These are phyloP conservation scores for Nezara viridula DNA, from an alignment of 2,888 invertebrate species.

Conservation along the genomic window DNA sequence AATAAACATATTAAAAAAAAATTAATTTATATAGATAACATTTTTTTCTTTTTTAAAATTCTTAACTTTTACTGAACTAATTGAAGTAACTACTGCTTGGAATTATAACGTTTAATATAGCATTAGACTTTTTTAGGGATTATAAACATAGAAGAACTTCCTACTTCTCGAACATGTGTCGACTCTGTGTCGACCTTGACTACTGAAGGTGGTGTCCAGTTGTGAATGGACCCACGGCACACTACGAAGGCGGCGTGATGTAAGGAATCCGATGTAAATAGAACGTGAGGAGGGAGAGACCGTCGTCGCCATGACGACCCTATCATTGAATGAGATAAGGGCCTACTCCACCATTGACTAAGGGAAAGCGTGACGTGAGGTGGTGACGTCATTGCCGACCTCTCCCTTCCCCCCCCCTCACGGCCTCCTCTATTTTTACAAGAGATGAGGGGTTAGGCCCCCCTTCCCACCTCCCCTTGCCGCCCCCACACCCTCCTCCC, in stretches of 20 bases:
- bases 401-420: background rate
- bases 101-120: no score
- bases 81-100: no score
- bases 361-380: constrained; percentile 51
- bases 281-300: constrained; percentile 49
- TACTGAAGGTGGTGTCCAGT: background rate
- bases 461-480: background rate
- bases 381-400: constrained; percentile 48
- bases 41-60: no score
- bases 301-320: constrained; percentile 52
- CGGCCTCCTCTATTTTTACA: constrained; percentile 50
- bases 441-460: constrained; percentile 12
- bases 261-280: constrained; percentile 57
- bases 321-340: constrained; percentile 58
- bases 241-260: no score
- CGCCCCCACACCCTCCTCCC: background rate
- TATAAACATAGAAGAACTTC: no score
- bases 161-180: no score
- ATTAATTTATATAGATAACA: no score
- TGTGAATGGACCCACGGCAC: background rate
- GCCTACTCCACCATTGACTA: constrained; percentile 58
- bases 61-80: no score
- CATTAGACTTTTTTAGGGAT: no score
- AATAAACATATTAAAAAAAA: no score
- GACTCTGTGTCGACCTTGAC: no score